Evolutionary conservation across 2,113 vertebrate genomes (phyloP), one percentile per base, ranked within the genome.

Genomic region (Semnopithecus entellus): DNA sequence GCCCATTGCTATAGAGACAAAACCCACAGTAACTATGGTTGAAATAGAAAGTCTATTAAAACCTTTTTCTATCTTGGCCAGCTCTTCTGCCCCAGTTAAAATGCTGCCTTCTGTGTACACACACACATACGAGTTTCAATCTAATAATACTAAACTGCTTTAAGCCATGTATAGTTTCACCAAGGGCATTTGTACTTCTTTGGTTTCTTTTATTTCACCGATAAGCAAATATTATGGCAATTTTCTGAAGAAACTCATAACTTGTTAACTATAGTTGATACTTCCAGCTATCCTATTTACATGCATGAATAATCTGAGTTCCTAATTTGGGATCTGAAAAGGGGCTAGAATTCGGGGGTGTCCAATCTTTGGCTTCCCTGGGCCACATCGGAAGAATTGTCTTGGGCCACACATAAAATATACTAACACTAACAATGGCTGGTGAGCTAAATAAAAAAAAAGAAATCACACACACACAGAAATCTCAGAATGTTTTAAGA

Each of bases 11-110:
- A 9, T 86, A 91, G 88, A 81, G 2, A 84, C 83, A 50, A 78
- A 97, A 82, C 0, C 6, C 70, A 25, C 76, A 73, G 52, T 86
- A 96, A 89, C 87, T 22, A 0, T 2, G 57, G 82, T 92, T 93
- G 85, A 96, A 94, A 95, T 61, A 91, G 91, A 97, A 98, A 94
- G 78, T 90, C 5, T 14, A 7, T 90, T 96, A 90, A 96, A 95
- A 23, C 1, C 81, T 85, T 48, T 96, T 96, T 38, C 94, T 97
- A 1, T 88, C 91, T 95, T 84, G 93, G 97, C 96, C 57, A 48
- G 93, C 90, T 98, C 59, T 86, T 97, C 90, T 80, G 95, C 80
- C 14, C 1, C 93, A 81, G 86, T 94, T 89, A 96, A 97, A 96
- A 86, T 94, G 64, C 86, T 95, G 91, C 88, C 48, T 97, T 97